Percentiles rank a stretch among this genome's conserved stretches.
Evolutionary conservation across 1,140 invertebrate genomes (phyloP).

Genomic region (Euglossa dilemma): DNA sequence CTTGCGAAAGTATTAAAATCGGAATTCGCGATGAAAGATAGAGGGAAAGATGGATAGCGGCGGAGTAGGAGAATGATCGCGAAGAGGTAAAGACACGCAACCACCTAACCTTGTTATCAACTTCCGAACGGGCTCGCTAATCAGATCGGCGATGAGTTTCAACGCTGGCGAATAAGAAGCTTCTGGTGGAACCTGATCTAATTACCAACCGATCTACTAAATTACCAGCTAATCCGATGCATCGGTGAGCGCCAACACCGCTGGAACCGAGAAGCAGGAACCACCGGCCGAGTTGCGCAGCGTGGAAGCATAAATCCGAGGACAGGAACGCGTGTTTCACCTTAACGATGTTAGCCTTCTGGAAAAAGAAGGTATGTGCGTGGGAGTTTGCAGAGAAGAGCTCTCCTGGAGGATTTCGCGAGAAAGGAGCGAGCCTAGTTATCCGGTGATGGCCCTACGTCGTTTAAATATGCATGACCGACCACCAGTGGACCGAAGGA

Average conservation of each 20-base stretch:
- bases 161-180: neutral
- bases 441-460: constrained; percentile 40
- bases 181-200: neutral
- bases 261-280: neutral
- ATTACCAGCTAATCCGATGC: neutral
- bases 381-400: neutral
- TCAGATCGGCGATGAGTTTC: neutral
- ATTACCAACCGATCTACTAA: neutral
- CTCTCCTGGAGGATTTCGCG: neutral
- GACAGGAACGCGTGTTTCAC: neutral
- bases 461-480: constrained; percentile 67
- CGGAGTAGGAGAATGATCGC: neutral
- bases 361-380: neutral
- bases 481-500: constrained; percentile 38
- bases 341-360: neutral
- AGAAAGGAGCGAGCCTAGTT: constrained; percentile 32
- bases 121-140: neutral
- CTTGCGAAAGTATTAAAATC: too few species aligned
- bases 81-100: neutral
- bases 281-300: neutral
- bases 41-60: too few species aligned
- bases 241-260: neutral
- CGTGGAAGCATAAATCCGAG: neutral
- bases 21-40: too few species aligned
- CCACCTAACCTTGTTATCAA: neutral